Conservation (phyloP, 2,113 vertebrate genomes). For the Cottus gobio region DNA sequence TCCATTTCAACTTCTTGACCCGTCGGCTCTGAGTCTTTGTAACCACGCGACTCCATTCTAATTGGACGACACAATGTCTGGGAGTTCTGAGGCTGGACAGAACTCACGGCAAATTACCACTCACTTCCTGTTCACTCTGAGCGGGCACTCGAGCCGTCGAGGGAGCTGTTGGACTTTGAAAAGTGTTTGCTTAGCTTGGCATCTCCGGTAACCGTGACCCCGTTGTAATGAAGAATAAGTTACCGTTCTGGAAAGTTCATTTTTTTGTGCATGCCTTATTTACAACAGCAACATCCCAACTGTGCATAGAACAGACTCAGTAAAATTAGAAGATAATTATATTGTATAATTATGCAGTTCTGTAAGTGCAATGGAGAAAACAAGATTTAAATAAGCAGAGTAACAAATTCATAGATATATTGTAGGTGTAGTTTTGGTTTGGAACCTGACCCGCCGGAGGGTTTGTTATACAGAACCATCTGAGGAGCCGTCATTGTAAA, state of each 20-base stretch:
- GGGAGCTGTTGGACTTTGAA: constrained; percentile 79
- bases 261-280: constrained; percentile 65
- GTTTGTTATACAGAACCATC: too few relatives aligned
- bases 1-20: constrained; percentile 77
- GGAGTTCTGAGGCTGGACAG: constrained; percentile 79
- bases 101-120: constrained; percentile 80
- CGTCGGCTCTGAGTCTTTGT: constrained; percentile 55
- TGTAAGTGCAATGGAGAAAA: background rate
- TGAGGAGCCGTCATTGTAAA: background rate
- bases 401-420: background rate
- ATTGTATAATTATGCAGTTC: background rate
- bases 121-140: constrained; percentile 79
- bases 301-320: constrained; percentile 39
- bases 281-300: constrained; percentile 52
- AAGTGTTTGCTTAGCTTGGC: constrained; percentile 81
- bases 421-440: background rate
- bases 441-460: too few relatives aligned
- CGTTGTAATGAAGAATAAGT: constrained; percentile 75
- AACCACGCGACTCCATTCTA: constrained; percentile 67
- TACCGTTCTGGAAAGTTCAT: constrained; percentile 57
- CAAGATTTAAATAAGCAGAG: background rate
- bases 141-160: constrained; percentile 67
- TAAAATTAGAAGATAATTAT: constrained; percentile 14
- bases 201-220: constrained; percentile 68
- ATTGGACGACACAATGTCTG: constrained; percentile 79